A percentile compares a stretch with the other conserved stretches of the same genome.
Conservation (phyloP, 92 coral and sea anemone genomes). For the Heteractis magnifica region DNA sequence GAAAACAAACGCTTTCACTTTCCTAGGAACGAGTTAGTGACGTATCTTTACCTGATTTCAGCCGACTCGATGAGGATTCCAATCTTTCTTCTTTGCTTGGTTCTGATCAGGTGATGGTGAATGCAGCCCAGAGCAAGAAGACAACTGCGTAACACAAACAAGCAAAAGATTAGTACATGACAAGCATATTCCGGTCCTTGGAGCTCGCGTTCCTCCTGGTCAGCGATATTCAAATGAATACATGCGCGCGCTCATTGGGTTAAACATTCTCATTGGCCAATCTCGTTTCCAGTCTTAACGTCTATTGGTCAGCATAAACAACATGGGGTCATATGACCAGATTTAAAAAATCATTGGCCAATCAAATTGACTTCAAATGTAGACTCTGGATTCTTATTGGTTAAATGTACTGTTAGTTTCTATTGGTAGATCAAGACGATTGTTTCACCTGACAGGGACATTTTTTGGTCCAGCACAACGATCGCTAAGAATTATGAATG, state of each 20-base stretch:
- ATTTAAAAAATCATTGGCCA: neutral
- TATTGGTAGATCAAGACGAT: neutral
- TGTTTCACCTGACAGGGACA: constrained; percentile 79
- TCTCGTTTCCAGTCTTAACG: no score
- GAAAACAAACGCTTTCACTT: no score
- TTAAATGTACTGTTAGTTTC: neutral
- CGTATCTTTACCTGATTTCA: constrained; percentile 67
- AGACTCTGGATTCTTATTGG: neutral
- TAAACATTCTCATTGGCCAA: no score
- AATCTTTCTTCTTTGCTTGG: constrained; percentile 88
- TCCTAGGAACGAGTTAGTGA: neutral
- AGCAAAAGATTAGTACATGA: neutral
- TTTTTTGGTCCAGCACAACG: constrained; percentile 70
- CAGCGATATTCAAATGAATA: neutral
- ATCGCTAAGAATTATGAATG: constrained; percentile 81
- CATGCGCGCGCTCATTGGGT: neutral
- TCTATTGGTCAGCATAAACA: no score
- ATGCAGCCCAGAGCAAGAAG: constrained; percentile 87
- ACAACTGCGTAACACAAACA: constrained; percentile 44
- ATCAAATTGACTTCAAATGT: neutral
- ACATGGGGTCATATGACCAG: no score
- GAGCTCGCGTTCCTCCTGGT: no score
- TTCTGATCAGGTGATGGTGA: constrained; percentile 88
- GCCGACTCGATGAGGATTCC: constrained; percentile 86
- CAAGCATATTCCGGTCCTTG: no score